Evolutionary conservation across 2,888 invertebrate species (phyloP), one percentile per base, ranked within the genome.

Genomic region (Pristionchus fissidentatus): DNA sequence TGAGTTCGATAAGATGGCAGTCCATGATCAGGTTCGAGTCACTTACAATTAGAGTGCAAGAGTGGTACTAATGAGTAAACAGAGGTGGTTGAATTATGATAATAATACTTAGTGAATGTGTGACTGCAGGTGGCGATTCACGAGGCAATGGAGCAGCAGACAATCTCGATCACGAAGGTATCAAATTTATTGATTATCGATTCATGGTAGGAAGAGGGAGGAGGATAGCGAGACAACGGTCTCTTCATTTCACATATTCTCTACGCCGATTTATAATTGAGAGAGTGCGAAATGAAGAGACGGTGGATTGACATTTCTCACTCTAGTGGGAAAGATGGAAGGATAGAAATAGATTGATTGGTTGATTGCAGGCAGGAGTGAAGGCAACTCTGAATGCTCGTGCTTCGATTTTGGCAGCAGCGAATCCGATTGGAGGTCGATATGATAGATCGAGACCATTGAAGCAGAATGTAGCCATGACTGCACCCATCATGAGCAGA

Each of bases 71-170:
- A n/a, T 13, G 38, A 22, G n/a, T n/a, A 38, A 38, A 19, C n/a
- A 19, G 32, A 8, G 19, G n/a, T 35, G 19, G 29, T 66, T 66
- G 35, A 35, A 38, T 66, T 3, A 35, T 5, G n/a, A 13, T 35
- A 3, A 19, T 19, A 38, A 38, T 35, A 38, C n/a, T 38, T 22
- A 66, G 19, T n/a, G 52, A 15, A 46, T 77, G 32, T n/a, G 15
- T n/a, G n/a, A n/a, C n/a, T n/a, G 35, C 38, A 79, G 84, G 97
- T 99, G 8, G 98, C 99, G 73, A 99, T 99, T 89, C 99, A 99
- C 94, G 99, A 99, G 94, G 99, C 99, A 4, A 99, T 99, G 99
- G 99, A 99, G 94, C 99, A 99, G 92, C 99, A 99, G 93, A 99
- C 99, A 0, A 99, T 99, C 89, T 97, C 98, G 0, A 95, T 99